These are phyloP conservation scores for Channa striata DNA, from an alignment of 2,797 vertebrate species.

Conservation along the genomic window DNA sequence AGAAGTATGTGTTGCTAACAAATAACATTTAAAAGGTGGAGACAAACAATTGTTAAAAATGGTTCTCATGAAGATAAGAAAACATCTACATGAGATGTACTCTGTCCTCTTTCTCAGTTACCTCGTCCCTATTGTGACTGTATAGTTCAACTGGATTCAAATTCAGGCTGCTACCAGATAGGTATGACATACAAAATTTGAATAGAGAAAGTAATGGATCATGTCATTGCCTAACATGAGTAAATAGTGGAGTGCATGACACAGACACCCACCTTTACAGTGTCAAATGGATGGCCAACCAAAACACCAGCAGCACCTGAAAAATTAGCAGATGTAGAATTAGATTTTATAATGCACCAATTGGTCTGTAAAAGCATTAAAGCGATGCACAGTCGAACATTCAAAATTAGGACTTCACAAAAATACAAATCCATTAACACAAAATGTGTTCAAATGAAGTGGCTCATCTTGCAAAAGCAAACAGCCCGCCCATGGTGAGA, in stretches of 20 bases:
- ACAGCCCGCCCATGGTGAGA: background rate
- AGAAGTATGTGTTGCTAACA: background rate
- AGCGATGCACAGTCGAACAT: background rate
- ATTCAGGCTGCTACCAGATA: constrained; percentile 9
- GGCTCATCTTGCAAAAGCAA: constrained; percentile 18
- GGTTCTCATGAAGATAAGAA: background rate
- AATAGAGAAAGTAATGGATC: constrained; percentile 11
- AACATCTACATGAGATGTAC: background rate
- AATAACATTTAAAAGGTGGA: background rate
- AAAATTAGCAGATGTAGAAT: too few relatives aligned
- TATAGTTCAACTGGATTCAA: constrained; percentile 28
- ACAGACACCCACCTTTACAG: constrained; percentile 92
- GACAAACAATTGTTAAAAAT: too few relatives aligned
- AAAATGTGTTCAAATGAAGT: background rate
- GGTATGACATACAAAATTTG: constrained; percentile 9
- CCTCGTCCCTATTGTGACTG: background rate
- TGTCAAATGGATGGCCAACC: constrained; percentile 97
- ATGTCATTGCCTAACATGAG: constrained; percentile 25
- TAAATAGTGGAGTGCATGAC: constrained; percentile 27
- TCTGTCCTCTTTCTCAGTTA: background rate
- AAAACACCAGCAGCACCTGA: constrained; percentile 95
- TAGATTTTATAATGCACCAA: too few relatives aligned
- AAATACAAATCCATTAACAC: too few relatives aligned
- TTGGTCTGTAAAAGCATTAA: background rate
- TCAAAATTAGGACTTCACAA: background rate